Conservation (phyloP, 2,113 vertebrate species). For the Archocentrus centrarchus region DNA sequence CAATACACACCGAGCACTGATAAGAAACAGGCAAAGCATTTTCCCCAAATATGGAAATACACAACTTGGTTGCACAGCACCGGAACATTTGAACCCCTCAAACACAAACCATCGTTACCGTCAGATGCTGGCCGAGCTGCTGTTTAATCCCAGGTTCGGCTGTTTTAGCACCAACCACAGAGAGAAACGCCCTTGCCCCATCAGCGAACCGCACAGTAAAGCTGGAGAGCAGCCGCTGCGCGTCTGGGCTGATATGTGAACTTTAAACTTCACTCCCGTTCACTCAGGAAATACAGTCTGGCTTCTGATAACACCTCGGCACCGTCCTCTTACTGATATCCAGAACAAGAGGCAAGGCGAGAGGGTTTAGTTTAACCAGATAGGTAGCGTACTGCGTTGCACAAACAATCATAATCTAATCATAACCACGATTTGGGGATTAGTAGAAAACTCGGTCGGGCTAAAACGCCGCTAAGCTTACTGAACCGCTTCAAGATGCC, state of each 20-base stretch:
- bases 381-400: neutral
- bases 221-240: neutral
- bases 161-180: neutral
- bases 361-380: neutral
- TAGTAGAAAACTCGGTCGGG: neutral
- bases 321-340: neutral
- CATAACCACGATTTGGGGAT: neutral
- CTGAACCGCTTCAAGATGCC: neutral
- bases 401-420: conserved; percentile 6
- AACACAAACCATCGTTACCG: conserved; percentile 29
- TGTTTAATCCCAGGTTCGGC: conserved; percentile 17
- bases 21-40: neutral
- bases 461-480: neutral
- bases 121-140: neutral
- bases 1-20: neutral
- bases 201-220: neutral
- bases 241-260: conserved; percentile 30
- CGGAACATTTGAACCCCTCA: neutral
- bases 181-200: conserved; percentile 12
- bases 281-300: neutral
- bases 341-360: neutral
- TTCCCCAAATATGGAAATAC: neutral
- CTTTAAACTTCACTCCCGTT: conserved; percentile 59
- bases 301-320: conserved; percentile 25
- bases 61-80: neutral